A percentile compares a stretch with the other conserved stretches of the same genome.
Conservation (phyloP, 2,888 invertebrate genomes). For the Cosmia pyralina region DNA sequence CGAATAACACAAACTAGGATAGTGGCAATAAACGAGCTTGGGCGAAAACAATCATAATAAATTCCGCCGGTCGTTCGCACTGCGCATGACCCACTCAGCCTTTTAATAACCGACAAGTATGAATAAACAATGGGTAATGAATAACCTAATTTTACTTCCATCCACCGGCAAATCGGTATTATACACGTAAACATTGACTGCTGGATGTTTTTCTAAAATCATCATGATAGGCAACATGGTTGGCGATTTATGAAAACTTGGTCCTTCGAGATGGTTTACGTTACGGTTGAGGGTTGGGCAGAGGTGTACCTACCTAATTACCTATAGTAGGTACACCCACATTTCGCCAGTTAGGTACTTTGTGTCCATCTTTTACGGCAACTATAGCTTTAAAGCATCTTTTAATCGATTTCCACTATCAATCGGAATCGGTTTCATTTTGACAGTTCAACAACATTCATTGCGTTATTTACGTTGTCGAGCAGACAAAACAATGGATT, state of each 20-base stretch:
- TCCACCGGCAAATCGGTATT: neutral
- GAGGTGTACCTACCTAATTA: too few species aligned
- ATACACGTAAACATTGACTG: neutral
- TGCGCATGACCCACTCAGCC: constrained; percentile 50
- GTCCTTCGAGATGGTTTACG: neutral
- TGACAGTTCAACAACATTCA: too few species aligned
- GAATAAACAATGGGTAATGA: constrained; percentile 46
- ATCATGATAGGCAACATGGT: neutral
- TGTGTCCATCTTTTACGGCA: too few species aligned
- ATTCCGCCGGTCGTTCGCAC: constrained; percentile 56
- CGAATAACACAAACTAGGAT: constrained; percentile 54
- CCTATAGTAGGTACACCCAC: too few species aligned
- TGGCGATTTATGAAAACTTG: neutral
- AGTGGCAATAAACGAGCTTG: constrained; percentile 54
- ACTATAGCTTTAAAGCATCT: too few species aligned
- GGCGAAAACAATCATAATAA: constrained; percentile 68
- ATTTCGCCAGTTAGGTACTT: too few species aligned
- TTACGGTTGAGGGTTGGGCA: too few species aligned
- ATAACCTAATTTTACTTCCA: constrained; percentile 37
- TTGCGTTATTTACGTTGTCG: too few species aligned
- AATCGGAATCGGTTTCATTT: too few species aligned
- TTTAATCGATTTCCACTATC: too few species aligned
- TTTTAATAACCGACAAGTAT: constrained; percentile 55
- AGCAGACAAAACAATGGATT: too few species aligned
- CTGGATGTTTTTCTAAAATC: neutral